Evolutionary conservation across 92 coral and sea anemone species (phyloP).

Genomic region (Micromussa lordhowensis): DNA sequence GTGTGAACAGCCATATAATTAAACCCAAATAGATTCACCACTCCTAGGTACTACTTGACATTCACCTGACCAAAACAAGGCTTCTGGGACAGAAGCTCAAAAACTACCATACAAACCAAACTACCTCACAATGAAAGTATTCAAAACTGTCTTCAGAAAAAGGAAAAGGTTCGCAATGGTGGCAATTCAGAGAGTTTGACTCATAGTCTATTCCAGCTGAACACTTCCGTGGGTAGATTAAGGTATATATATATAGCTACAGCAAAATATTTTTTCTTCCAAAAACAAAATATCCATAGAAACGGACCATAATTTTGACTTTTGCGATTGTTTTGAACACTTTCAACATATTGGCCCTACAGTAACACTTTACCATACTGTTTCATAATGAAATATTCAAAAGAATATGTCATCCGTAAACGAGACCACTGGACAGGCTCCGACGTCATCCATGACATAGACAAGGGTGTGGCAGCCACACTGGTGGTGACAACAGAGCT

Average conservation of each 20-base stretch:
- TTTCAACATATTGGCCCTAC: conserved; percentile 9
- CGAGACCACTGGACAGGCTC: conserved; percentile 99
- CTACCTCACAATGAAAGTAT: neutral
- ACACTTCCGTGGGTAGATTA: too few relatives aligned
- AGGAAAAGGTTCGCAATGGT: neutral
- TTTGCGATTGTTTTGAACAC: neutral
- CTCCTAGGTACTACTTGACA: neutral
- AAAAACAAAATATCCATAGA: neutral
- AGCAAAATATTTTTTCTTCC: neutral
- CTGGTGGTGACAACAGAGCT: conserved; percentile 60
- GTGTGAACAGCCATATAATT: neutral
- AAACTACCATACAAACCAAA: neutral
- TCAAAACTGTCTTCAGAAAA: neutral
- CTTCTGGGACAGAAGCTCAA: neutral
- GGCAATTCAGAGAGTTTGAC: neutral
- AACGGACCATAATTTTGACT: neutral
- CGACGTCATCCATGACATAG: conserved; percentile 82
- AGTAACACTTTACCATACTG: conserved; percentile 93
- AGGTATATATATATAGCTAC: too few relatives aligned
- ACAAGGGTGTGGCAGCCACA: conserved; percentile 67
- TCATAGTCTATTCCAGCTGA: neutral
- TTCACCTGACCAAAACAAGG: neutral
- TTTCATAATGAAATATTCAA: conserved; percentile 96
- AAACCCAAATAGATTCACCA: neutral
- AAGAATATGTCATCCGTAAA: conserved; percentile 95